phyloP scores from a whole-genome alignment of 1,140 invertebrate species.

The Drosophila tani region DNA sequence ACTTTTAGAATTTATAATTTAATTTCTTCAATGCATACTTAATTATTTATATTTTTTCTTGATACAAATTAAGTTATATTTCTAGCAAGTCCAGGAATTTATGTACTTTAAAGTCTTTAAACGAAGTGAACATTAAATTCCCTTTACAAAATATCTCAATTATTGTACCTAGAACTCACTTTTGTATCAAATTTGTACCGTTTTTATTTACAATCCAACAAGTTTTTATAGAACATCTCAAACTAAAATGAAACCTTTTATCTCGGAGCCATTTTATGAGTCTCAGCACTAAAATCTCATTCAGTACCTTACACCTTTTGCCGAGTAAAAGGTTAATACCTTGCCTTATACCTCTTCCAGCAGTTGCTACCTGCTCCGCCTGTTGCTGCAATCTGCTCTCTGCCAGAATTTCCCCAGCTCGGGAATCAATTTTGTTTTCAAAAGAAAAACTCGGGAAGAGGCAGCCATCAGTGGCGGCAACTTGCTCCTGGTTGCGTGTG shows the following conservation, averaged over 20 bases:
- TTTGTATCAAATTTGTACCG: too few relatives aligned
- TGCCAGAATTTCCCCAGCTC: constrained; percentile 20
- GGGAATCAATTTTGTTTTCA: constrained; percentile 48
- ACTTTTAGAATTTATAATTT: too few relatives aligned
- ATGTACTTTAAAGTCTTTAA: not conserved
- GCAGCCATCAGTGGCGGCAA: constrained; percentile 38
- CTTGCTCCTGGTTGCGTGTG: constrained; percentile 60
- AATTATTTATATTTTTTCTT: not conserved
- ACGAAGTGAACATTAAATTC: not conserved
- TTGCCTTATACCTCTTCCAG: not conserved
- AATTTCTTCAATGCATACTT: too few relatives aligned
- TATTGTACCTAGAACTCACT: not conserved
- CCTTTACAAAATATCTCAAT: not conserved
- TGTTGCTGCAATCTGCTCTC: constrained; percentile 31
- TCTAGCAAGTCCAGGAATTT: too few relatives aligned
- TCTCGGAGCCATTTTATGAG: not conserved
- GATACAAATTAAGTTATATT: not conserved
- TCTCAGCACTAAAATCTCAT: too few relatives aligned
- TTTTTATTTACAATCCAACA: not conserved
- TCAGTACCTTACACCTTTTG: not conserved
- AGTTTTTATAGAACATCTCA: not conserved
- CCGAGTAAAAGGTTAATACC: constrained; percentile 6
- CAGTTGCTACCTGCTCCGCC: constrained; percentile 28
- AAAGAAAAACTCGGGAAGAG: constrained; percentile 18
- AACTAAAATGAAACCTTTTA: not conserved